Conservation (phyloP, 2,888 invertebrate species). For the Vannuccia rotundouncinata region DNA sequence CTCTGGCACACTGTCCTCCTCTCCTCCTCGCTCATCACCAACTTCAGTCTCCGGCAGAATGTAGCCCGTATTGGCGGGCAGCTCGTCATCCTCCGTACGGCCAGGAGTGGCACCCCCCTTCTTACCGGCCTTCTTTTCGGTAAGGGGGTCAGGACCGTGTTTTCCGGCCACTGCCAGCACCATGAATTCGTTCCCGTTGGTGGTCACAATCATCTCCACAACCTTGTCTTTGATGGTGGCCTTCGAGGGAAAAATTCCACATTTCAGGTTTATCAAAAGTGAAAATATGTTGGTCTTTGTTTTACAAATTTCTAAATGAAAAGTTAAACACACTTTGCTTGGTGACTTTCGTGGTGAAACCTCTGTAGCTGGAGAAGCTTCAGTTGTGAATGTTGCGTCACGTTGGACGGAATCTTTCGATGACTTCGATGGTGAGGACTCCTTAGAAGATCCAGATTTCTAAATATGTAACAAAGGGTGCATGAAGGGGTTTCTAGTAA, state of each 20-base stretch:
- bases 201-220: slow-evolving; percentile 47
- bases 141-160: not conserved
- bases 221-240: slow-evolving; percentile 41
- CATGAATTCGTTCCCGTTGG: slow-evolving; percentile 51
- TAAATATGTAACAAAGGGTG: not conserved
- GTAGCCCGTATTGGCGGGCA: not conserved
- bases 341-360: not conserved
- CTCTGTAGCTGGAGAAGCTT: not conserved
- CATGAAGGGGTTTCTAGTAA: not conserved
- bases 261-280: slow-evolving; percentile 11
- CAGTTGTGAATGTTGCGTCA: not conserved
- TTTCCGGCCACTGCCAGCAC: slow-evolving; percentile 50
- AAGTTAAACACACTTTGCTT: not conserved
- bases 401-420: not conserved
- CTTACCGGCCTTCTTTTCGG: not conserved
- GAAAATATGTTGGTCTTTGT: no score
- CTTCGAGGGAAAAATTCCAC: not conserved
- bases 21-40: not conserved
- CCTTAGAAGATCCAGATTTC: not conserved
- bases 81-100: not conserved
- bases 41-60: not conserved
- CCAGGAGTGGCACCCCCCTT: no score
- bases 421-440: not conserved
- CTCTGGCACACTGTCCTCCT: not conserved
- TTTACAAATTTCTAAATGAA: not conserved